phyloP scores from a whole-genome alignment of 2,888 invertebrate species.

The Masnerella sp. region DNA sequence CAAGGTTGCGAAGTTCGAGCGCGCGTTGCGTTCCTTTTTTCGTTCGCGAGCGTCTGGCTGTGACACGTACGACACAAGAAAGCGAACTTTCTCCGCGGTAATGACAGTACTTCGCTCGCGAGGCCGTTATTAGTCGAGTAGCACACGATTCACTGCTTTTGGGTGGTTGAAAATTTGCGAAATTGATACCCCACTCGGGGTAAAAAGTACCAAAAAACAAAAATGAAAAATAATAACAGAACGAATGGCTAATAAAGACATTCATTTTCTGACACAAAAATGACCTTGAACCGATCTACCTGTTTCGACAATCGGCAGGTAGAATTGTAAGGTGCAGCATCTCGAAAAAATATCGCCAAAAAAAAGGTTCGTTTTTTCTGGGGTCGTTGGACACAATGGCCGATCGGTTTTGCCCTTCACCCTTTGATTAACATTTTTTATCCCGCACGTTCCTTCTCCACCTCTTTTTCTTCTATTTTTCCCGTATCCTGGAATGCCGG shows the following conservation, averaged over 20 bases:
- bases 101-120: slow-evolving; percentile 50
- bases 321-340: slow-evolving; percentile 38
- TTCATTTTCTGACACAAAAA: too few species aligned
- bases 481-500: slow-evolving; percentile 9
- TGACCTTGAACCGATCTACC: too few species aligned
- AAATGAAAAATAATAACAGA: too few species aligned
- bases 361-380: slow-evolving; percentile 15
- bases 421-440: slow-evolving; percentile 24
- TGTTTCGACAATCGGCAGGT: slow-evolving; percentile 36
- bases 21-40: slow-evolving; percentile 7
- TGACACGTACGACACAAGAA: slow-evolving; percentile 50
- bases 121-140: slow-evolving; percentile 51
- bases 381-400: slow-evolving; percentile 10
- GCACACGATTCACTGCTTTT: slow-evolving; percentile 45
- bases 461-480: background rate
- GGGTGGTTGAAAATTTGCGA: slow-evolving; percentile 1
- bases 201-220: slow-evolving; percentile 25
- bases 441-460: background rate
- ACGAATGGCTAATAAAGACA: too few species aligned
- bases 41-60: slow-evolving; percentile 28
- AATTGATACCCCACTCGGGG: too few species aligned
- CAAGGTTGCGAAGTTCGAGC: slow-evolving; percentile 19
- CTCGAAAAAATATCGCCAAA: slow-evolving; percentile 17
- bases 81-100: slow-evolving; percentile 49
- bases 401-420: slow-evolving; percentile 16